Conservation (phyloP, 2,113 vertebrate genomes). For the Actenoides hombroni region DNA sequence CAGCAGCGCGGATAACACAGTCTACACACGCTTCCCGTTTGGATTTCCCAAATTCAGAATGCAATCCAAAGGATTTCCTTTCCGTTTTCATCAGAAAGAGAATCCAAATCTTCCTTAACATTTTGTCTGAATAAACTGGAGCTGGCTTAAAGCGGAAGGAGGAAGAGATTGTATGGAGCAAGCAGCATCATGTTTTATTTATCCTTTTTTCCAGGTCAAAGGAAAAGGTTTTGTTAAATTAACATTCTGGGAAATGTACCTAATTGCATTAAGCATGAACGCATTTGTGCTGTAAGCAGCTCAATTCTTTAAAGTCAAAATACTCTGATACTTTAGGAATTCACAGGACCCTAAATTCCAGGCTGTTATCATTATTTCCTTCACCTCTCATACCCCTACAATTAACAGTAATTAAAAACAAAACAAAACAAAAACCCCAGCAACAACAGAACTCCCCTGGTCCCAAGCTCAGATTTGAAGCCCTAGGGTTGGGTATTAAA, state of each 20-base stretch:
- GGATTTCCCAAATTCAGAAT: background rate
- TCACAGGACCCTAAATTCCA: background rate
- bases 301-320: background rate
- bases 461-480: background rate
- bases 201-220: conserved; percentile 62
- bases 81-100: background rate
- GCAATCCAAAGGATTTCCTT: conserved; percentile 23
- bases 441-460: background rate
- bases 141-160: background rate
- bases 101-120: conserved; percentile 26
- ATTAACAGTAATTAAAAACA: background rate
- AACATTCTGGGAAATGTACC: conserved; percentile 19
- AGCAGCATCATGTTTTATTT: conserved; percentile 61
- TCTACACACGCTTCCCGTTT: background rate
- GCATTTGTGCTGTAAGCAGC: background rate
- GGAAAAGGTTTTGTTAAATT: conserved; percentile 49
- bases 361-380: background rate
- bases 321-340: background rate
- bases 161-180: background rate
- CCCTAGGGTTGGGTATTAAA: background rate
- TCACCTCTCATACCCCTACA: background rate
- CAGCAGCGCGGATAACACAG: conserved; percentile 1
- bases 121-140: conserved; percentile 12
- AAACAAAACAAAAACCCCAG: background rate
- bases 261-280: background rate